Percentiles rank a stretch among this genome's conserved stretches.
These are phyloP conservation scores for Cyclina sinensis DNA, from an alignment of 1,140 invertebrate species.

Conservation along the genomic window DNA sequence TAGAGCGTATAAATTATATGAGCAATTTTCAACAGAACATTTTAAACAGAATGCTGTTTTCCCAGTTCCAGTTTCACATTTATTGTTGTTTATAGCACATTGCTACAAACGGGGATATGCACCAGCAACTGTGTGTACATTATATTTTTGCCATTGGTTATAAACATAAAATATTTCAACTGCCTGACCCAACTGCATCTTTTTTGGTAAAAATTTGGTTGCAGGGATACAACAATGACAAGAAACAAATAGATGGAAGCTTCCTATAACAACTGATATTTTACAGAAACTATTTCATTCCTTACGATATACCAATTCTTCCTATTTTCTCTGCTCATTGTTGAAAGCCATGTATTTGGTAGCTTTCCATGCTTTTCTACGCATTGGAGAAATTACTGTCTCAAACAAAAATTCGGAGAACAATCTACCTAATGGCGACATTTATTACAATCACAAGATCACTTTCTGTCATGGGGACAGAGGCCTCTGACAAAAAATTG, in stretches of 20 bases:
- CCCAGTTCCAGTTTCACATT: background rate
- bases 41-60: background rate
- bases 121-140: background rate
- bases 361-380: too few relatives aligned
- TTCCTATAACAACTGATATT: background rate
- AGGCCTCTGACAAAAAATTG: too few relatives aligned
- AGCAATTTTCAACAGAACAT: background rate
- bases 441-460: too few relatives aligned
- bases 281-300: too few relatives aligned
- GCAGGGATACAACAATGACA: background rate
- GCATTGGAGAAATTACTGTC: too few relatives aligned
- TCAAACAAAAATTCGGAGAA: background rate
- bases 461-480: too few relatives aligned
- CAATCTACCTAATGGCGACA: background rate
- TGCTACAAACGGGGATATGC: background rate
- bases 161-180: background rate
- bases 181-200: background rate
- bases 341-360: too few relatives aligned
- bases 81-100: constrained; percentile 19
- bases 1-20: background rate
- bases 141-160: constrained; percentile 51
- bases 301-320: background rate
- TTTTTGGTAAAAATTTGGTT: background rate
- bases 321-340: too few relatives aligned
- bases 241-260: background rate